These are phyloP conservation scores for Sceloporus undulatus DNA, from an alignment of 2,113 vertebrate species.

Conservation along the genomic window DNA sequence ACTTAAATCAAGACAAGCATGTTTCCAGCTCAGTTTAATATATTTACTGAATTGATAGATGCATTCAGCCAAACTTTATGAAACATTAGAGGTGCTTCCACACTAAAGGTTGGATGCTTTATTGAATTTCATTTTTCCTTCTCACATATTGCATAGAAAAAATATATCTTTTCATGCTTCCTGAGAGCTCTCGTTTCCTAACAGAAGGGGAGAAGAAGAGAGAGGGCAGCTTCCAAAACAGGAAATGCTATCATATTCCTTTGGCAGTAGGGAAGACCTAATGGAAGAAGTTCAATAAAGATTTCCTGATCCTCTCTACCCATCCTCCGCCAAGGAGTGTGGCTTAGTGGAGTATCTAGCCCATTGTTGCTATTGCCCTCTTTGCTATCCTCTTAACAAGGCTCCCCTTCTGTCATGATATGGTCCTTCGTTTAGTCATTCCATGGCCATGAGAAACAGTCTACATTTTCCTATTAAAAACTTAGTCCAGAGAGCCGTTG, in stretches of 20 bases:
- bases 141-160: not conserved
- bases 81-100: not conserved
- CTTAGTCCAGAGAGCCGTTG: no score
- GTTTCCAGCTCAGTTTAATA: not conserved
- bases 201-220: no score
- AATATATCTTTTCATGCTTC: not conserved
- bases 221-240: not conserved
- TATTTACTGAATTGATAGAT: constrained; percentile 5
- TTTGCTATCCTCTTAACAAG: not conserved
- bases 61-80: not conserved
- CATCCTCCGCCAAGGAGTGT: not conserved
- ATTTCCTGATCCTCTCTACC: not conserved
- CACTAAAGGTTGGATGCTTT: not conserved
- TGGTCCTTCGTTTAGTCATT: not conserved
- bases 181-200: not conserved
- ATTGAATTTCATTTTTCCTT: not conserved
- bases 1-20: not conserved
- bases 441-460: no score
- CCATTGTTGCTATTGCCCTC: not conserved
- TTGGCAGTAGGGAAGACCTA: no score
- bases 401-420: not conserved
- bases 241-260: not conserved
- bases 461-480: not conserved
- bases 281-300: no score
- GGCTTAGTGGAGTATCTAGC: not conserved